Conservation (phyloP, 53 echinoderm and acorn worm genomes). For the Paracentrotus lividus region DNA sequence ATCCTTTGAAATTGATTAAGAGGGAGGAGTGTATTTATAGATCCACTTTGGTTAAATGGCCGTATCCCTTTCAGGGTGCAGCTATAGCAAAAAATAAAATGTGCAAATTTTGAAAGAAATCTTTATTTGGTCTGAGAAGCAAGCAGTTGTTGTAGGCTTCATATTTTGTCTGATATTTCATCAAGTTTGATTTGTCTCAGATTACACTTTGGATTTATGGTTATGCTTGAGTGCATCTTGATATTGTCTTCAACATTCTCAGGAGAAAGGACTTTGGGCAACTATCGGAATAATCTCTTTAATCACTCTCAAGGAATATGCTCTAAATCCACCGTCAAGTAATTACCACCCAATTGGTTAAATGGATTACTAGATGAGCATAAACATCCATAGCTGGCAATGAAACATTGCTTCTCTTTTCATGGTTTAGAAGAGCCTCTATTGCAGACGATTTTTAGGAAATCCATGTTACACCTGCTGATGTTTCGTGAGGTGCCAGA, state of each 20-base stretch:
- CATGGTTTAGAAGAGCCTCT: slow-evolving; percentile 3
- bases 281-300: neutral
- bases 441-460: neutral
- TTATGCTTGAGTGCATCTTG: neutral
- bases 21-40: slow-evolving; percentile 30
- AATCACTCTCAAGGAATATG: neutral
- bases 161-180: neutral
- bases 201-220: neutral
- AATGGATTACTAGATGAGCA: too few species aligned
- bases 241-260: neutral
- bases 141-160: neutral
- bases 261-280: neutral
- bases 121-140: too few species aligned
- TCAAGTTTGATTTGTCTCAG: neutral
- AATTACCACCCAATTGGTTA: neutral
- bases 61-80: slow-evolving; percentile 22
- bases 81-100: neutral
- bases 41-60: slow-evolving; percentile 17
- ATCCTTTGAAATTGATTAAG: neutral
- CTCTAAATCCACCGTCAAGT: neutral
- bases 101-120: neutral
- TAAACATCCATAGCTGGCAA: too few species aligned
- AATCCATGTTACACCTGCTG: neutral
- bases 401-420: too few species aligned
- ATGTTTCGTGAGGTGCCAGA: neutral